Conservation (phyloP, 2,113 vertebrate species). For the Macquaria australasica region DNA sequence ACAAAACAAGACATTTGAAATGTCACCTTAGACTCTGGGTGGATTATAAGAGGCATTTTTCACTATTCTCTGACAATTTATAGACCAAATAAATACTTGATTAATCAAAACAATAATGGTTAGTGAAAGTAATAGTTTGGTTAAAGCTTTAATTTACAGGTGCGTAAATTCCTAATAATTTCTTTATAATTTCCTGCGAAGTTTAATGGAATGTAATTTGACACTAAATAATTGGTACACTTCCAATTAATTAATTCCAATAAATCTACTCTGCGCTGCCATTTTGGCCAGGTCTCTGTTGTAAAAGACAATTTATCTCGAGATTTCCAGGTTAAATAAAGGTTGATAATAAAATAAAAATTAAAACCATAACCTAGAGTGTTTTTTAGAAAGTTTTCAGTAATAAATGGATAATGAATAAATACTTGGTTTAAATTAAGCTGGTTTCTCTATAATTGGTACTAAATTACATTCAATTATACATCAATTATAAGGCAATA, state of each 20-base stretch:
- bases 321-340: too few relatives aligned
- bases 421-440: too few relatives aligned
- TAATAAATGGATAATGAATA: too few relatives aligned
- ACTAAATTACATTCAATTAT: neutral
- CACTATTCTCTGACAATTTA: too few relatives aligned
- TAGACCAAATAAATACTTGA: neutral
- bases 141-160: neutral
- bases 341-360: too few relatives aligned
- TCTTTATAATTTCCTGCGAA: neutral
- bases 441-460: neutral
- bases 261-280: neutral
- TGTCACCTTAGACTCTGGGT: neutral
- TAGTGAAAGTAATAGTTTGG: neutral
- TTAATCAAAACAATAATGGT: neutral
- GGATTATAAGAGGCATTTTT: too few relatives aligned
- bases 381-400: too few relatives aligned
- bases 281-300: neutral
- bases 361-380: too few relatives aligned
- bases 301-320: too few relatives aligned
- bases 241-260: neutral
- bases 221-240: neutral
- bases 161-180: neutral
- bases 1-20: too few relatives aligned
- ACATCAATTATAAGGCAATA: neutral
- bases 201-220: neutral